These are phyloP conservation scores for Ciconia maguari DNA, from an alignment of 2,113 vertebrate genomes.

Conservation along the genomic window DNA sequence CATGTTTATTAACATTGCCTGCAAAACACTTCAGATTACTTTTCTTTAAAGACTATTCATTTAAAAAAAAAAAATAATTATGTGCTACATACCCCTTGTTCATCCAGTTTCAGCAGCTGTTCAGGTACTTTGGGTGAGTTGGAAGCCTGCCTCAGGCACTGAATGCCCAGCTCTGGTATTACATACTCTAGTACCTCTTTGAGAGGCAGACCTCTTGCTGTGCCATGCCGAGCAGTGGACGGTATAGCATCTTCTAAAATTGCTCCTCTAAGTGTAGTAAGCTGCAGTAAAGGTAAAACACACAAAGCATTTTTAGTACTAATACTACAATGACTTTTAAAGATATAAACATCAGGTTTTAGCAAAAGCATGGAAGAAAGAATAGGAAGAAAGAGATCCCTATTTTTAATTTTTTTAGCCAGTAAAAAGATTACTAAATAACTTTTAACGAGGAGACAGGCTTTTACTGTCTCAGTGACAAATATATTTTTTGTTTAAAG, in stretches of 20 bases:
- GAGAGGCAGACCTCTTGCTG: conserved; percentile 89
- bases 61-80: neutral
- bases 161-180: conserved; percentile 91
- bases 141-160: conserved; percentile 88
- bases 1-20: neutral
- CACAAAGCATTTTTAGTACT: neutral
- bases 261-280: conserved; percentile 93
- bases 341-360: neutral
- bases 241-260: conserved; percentile 95
- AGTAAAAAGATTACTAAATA: neutral
- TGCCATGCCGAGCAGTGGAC: conserved; percentile 91
- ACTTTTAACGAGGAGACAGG: neutral
- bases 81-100: conserved; percentile 88
- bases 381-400: neutral
- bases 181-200: conserved; percentile 96
- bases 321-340: neutral
- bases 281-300: conserved; percentile 65
- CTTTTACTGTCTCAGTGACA: neutral
- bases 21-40: neutral
- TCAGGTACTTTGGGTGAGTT: conserved; percentile 90
- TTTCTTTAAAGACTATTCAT: too few relatives aligned
- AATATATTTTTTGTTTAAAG: neutral
- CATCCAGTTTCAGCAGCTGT: conserved; percentile 94
- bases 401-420: neutral
- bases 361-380: neutral